These are phyloP conservation scores for Macroglossus sobrinus DNA, from an alignment of 2,113 vertebrate genomes.

Conservation along the genomic window DNA sequence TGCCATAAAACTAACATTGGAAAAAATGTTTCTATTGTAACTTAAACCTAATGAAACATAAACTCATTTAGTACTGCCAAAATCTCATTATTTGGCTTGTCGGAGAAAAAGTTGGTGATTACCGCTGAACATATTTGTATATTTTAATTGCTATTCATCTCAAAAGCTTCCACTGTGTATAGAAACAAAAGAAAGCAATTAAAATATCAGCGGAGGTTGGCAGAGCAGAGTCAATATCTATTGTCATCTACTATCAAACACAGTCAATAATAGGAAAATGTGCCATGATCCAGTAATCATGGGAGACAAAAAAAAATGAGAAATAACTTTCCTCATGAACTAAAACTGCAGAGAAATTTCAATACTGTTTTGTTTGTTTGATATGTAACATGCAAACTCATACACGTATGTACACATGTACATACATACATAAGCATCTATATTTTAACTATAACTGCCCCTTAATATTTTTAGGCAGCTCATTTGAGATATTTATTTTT, in stretches of 20 bases:
- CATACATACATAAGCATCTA: background rate
- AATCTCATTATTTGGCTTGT: conserved; percentile 48
- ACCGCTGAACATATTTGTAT: conserved; percentile 35
- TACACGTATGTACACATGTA: background rate
- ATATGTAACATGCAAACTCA: background rate
- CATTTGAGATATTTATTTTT: background rate
- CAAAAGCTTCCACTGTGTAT: conserved; percentile 33
- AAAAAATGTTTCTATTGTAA: conserved; percentile 38
- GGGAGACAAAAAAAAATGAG: background rate
- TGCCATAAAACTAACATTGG: background rate
- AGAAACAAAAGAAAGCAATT: conserved; percentile 61
- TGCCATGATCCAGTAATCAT: background rate
- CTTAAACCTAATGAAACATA: conserved; percentile 46
- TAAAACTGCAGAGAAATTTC: background rate
- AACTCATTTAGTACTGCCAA: conserved; percentile 47
- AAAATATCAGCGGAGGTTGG: conserved; percentile 31
- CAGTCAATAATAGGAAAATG: conserved; percentile 22
- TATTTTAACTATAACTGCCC: background rate
- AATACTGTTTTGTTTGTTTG: background rate
- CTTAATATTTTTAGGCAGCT: background rate
- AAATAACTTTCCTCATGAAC: background rate
- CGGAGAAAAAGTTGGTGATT: conserved; percentile 29
- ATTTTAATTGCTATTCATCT: conserved; percentile 69
- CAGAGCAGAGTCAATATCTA: conserved; percentile 2
- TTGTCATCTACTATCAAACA: conserved; percentile 10